phyloP scores from a whole-genome alignment of 2,113 vertebrate genomes.

The Vulpes vulpes region DNA sequence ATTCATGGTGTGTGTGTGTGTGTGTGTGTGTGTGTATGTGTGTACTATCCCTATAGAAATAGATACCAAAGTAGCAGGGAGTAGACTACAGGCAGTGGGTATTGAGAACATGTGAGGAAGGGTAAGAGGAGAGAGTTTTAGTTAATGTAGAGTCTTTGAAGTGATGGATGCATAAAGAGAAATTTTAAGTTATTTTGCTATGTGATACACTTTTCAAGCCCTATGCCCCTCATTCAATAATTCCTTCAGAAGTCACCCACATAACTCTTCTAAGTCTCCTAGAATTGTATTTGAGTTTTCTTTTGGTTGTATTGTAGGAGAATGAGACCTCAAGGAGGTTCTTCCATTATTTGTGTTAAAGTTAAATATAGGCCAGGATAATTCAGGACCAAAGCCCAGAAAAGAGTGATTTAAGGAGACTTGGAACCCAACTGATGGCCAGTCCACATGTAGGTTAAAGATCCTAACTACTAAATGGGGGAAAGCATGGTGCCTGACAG shows the following conservation, averaged over 20 bases:
- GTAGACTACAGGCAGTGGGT: not conserved
- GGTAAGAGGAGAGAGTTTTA: not conserved
- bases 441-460: not conserved
- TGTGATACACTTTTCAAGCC: not conserved
- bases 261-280: not conserved
- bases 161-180: not conserved
- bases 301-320: not conserved
- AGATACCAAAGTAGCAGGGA: not conserved
- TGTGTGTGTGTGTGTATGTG: not conserved
- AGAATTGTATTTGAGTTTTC: not conserved
- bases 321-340: not conserved
- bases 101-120: not conserved
- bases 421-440: not conserved
- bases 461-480: not conserved
- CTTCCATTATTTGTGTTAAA: constrained; percentile 1
- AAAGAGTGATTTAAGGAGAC: not conserved
- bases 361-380: not conserved
- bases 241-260: not conserved
- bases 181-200: not conserved
- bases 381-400: not conserved
- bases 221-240: not conserved
- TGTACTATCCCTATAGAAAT: not conserved
- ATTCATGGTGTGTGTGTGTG: not conserved
- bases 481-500: not conserved
- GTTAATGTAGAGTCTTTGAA: not conserved